These are phyloP conservation scores for Daphoenositta chrysoptera DNA, from an alignment of 2,113 vertebrate species.

Conservation along the genomic window DNA sequence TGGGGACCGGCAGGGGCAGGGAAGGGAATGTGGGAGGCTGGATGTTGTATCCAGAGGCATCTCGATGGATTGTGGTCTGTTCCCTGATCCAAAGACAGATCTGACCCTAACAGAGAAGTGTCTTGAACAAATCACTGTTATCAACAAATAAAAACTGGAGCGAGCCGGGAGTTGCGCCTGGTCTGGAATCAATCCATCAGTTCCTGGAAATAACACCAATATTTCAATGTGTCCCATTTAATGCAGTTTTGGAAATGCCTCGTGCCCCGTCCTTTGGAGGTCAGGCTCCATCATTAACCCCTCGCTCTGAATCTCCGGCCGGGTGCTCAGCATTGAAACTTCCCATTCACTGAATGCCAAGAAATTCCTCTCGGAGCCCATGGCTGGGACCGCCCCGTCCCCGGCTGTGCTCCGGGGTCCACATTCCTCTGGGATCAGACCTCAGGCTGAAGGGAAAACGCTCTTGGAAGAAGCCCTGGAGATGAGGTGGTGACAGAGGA, in stretches of 20 bases:
- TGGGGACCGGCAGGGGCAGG: neutral
- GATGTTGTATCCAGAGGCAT: neutral
- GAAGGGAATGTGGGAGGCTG: neutral
- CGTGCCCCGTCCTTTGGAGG: neutral
- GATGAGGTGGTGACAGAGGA: neutral
- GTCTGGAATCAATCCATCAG: neutral
- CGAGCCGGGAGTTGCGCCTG: neutral
- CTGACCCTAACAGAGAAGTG: accelerated
- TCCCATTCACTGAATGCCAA: neutral
- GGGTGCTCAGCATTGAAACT: neutral
- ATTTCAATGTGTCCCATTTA: neutral
- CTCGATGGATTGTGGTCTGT: neutral
- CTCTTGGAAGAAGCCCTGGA: neutral
- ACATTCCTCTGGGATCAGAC: neutral
- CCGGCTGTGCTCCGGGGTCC: accelerated
- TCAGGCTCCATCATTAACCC: neutral
- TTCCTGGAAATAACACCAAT: neutral
- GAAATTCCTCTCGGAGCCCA: neutral
- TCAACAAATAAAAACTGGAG: neutral
- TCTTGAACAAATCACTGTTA: neutral
- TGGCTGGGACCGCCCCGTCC: accelerated
- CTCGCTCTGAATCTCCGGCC: neutral
- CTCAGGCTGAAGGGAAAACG: neutral
- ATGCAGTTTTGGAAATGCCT: neutral
- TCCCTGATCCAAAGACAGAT: neutral